Evolutionary conservation across 2,113 vertebrate genomes (phyloP), one percentile per base, ranked within the genome.

Genomic region (Zonotrichia leucophrys): DNA sequence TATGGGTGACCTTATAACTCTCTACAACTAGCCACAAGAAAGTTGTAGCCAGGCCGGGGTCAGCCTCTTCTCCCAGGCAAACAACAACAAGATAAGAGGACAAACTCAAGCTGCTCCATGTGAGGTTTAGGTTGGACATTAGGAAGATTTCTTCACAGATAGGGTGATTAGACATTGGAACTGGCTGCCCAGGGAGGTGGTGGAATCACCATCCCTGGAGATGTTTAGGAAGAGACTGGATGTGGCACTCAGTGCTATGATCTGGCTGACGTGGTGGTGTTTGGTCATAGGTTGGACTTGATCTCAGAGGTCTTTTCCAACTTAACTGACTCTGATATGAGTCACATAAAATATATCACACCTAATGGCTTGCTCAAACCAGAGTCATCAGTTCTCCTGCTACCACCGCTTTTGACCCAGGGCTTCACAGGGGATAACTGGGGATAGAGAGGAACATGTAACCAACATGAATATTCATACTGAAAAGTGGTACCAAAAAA

Each of bases 1-100:
- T 16, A 41, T 1, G 1, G 50, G 25, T 58, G 39, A 72, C 47
- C 33, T 63, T 73, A 63, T 27, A 3, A 31, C 33, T 33, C 13
- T 33, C 18, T 18, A 46, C 49, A 55, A 55, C 5, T 41, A 46
- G 49, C 23, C 10, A 7, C 23, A 74, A 85, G 24, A 30, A 66
- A 49, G 42, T 1, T 75, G 30, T 20, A 58, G 24, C 35, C 62
- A 42, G 10, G 15, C 41, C 31, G 50, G 24, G 8, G 10, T 41
- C 1, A 0, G 42, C 37, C 30, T 75, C 42, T 56, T 49, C 60
- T 49, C 15, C 30, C 42, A 25, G 25, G 15, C 15, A 85, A 25
- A 31, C 5, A 41, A 24, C 0, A 0, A 49, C 60, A 58, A 25
- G 7, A 6, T 15, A 66, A n/a, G 42, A 56, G 50, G 15, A 66